These are phyloP conservation scores for Panthera tigris DNA, from an alignment of 2,113 vertebrate genomes.

Conservation along the genomic window DNA sequence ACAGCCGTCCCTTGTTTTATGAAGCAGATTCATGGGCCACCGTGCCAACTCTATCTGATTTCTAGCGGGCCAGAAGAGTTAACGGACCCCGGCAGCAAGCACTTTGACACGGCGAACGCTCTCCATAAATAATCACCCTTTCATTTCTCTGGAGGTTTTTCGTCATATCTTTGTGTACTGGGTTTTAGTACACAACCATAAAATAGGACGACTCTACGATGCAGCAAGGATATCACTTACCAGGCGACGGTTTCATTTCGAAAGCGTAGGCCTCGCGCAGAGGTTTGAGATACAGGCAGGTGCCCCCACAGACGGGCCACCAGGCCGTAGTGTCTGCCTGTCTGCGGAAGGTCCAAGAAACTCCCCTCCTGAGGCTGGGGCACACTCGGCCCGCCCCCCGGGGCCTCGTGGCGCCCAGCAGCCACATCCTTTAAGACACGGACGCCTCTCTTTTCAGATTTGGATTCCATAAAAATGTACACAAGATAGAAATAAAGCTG, in stretches of 20 bases:
- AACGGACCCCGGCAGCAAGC: not conserved
- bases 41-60: not conserved
- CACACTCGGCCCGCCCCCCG: fast-evolving
- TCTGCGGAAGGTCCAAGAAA: not conserved
- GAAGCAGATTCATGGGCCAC: not conserved
- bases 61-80: not conserved
- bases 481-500: fast-evolving
- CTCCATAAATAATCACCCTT: not conserved
- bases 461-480: not conserved
- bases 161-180: not conserved
- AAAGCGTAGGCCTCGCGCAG: fast-evolving
- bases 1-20: not conserved
- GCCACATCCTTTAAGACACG: fast-evolving
- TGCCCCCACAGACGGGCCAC: fast-evolving
- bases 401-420: no score
- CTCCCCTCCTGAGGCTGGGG: not conserved
- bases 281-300: not conserved
- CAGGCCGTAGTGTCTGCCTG: fast-evolving
- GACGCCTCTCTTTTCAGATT: not conserved
- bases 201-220: not conserved
- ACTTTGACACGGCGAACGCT: not conserved
- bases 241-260: not conserved
- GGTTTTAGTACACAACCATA: not conserved
- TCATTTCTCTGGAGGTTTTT: not conserved
- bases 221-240: not conserved